Percentiles rank a stretch among this genome's conserved stretches.
These are phyloP conservation scores for Leptocoma aspasia DNA, from an alignment of 2,113 vertebrate species.

Conservation along the genomic window DNA sequence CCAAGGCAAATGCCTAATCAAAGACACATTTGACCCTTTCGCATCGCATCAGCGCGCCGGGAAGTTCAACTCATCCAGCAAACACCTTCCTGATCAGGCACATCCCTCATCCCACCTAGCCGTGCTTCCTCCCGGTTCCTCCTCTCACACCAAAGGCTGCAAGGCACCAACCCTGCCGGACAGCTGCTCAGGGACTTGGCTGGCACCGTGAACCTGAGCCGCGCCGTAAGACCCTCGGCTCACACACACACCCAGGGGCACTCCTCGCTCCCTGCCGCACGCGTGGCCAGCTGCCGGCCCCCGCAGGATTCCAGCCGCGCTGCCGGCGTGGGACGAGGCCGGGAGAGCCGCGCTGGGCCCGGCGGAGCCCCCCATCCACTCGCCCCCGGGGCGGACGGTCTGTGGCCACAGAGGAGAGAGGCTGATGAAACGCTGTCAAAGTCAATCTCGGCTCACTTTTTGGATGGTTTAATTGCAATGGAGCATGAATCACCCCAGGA, in stretches of 20 bases:
- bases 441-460: slow-evolving; percentile 76
- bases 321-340: not conserved
- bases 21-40: not conserved
- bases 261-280: no score
- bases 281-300: not conserved
- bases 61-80: slow-evolving; percentile 8
- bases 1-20: not conserved
- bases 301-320: not conserved
- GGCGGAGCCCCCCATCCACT: not conserved
- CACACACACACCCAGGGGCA: not conserved
- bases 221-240: not conserved
- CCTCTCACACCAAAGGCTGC: not conserved
- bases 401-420: slow-evolving; percentile 25
- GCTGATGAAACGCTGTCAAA: slow-evolving; percentile 72
- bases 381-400: not conserved
- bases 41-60: not conserved
- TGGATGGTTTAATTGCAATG: slow-evolving; percentile 76
- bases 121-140: not conserved
- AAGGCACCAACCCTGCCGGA: not conserved
- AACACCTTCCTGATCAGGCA: not conserved
- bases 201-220: not conserved
- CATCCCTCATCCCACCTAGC: not conserved
- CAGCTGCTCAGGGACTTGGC: not conserved
- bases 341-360: not conserved
- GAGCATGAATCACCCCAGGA: slow-evolving; percentile 75